Conservation (phyloP, 2,797 vertebrate genomes). For the Alauda arvensis region DNA sequence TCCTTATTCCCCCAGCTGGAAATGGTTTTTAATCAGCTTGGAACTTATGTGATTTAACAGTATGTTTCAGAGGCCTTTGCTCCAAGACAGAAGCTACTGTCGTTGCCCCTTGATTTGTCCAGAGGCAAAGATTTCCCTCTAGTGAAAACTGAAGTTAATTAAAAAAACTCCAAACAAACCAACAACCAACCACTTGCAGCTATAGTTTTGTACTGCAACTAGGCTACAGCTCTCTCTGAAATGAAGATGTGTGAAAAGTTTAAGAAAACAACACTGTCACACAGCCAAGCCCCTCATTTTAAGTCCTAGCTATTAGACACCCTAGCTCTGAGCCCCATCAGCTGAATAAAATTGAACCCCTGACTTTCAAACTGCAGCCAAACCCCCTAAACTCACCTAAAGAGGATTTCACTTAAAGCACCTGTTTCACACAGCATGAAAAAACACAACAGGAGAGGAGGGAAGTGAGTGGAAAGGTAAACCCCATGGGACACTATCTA, state of each 20-base stretch:
- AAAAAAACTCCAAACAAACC: too few relatives aligned
- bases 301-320: not conserved
- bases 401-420: not conserved
- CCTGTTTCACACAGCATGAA: not conserved
- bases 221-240: not conserved
- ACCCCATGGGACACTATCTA: accelerated
- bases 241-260: not conserved
- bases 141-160: not conserved
- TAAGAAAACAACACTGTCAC: accelerated
- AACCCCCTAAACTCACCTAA: not conserved
- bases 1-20: not conserved
- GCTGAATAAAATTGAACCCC: not conserved
- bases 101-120: not conserved
- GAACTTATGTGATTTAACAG: not conserved
- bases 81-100: not conserved
- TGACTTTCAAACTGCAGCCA: not conserved
- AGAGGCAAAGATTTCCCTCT: not conserved
- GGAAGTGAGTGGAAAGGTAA: not conserved
- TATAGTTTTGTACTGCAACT: not conserved
- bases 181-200: not conserved
- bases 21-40: not conserved
- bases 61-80: not conserved
- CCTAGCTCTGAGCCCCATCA: not conserved
- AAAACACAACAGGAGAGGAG: not conserved
- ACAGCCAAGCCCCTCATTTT: not conserved